Conservation (phyloP, 2,888 invertebrate species). For the Orthosia cruda region DNA sequence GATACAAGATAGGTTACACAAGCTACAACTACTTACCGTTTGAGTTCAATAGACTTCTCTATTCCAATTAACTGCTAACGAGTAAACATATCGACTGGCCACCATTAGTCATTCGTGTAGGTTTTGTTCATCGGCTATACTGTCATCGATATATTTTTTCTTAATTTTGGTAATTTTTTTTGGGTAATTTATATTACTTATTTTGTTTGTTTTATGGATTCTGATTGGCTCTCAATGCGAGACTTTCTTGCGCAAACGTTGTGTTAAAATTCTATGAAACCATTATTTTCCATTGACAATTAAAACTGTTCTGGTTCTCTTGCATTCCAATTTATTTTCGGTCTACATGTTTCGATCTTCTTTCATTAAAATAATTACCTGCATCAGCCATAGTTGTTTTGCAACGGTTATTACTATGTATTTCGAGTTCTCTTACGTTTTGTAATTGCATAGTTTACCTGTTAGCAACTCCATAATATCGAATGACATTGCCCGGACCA, state of each 20-base stretch:
- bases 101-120: conserved; percentile 75
- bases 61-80: conserved; percentile 75
- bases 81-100: conserved; percentile 66
- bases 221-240: background rate
- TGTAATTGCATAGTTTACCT: background rate
- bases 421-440: too few relatives aligned
- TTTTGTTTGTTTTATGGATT: conserved; percentile 17
- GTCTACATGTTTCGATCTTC: too few relatives aligned
- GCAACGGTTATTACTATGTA: background rate
- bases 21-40: conserved; percentile 36
- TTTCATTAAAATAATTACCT: too few relatives aligned
- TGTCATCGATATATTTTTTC: conserved; percentile 38
- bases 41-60: conserved; percentile 72
- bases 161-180: conserved; percentile 24
- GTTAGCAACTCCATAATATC: background rate
- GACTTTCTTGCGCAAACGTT: background rate
- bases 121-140: conserved; percentile 66
- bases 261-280: background rate
- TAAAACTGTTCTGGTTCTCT: too few relatives aligned
- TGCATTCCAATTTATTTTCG: too few relatives aligned
- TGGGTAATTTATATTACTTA: conserved; percentile 5
- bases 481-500: background rate
- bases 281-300: background rate
- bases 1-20: conserved; percentile 41
- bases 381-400: too few relatives aligned